A percentile compares a stretch with the other conserved stretches of the same genome.
Evolutionary conservation across 2,113 vertebrate genomes (phyloP).

Genomic region (cat (Felis catus)): F.catus_Fca126_mat1.0 CM031419.1:135055501-135056000

Average conservation of each 20-base stretch:
- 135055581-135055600: background rate
- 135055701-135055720: background rate
- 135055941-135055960: background rate
- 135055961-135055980: background rate
- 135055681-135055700: background rate
- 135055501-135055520: background rate
- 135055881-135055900: background rate
- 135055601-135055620: background rate
- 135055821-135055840: background rate
- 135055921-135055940: background rate
- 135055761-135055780: background rate
- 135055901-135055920: background rate
- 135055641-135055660: background rate
- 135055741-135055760: background rate
- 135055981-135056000: background rate
- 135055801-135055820: background rate
- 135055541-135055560: background rate
- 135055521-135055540: background rate
- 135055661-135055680: background rate
- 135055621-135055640: background rate
- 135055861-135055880: background rate
- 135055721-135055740: background rate
- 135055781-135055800: background rate
- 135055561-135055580: background rate
- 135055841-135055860: background rate